Base-by-base conservation (phyloP, 1,140 invertebrate genomes). In the Eurytemora carolleeae region DNA sequence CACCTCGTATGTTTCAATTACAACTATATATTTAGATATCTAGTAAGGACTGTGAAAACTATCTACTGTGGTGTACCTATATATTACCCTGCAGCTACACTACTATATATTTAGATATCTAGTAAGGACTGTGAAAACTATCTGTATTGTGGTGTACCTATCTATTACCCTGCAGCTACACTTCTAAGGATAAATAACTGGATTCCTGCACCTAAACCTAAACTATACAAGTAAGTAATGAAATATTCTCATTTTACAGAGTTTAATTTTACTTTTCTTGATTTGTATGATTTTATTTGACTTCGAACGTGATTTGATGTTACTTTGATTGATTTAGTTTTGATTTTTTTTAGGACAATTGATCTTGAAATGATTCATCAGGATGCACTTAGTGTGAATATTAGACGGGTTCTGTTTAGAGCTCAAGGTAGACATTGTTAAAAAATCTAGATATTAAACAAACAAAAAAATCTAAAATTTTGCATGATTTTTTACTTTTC, bases 111-210 rank as follows among this genome's bases (percentile, higher is more conserved):
- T 60, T 59, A 1, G 63, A 64, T 18, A 54, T 63, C 59, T 71
- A 74, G 55, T 68, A 69, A 18, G 69, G 68, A 1, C 63, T 73
- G 16, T 73, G 72, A 71, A 65, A 69, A 58, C 58, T 70, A 16
- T 68, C 71, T 3, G 24, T 74, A 72, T 63, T 76, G 73, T 67
- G 74, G 73, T 3, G 63, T 71, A 59, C 73, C 74, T 23, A 74
- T 70, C 64, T 69, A 71, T 56, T 71, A 71, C 61, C 73, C 74
- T 57, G 56, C 71, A 19, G 19, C 56, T 3, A 54, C 52, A 1
- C 63, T 57, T 61, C 62, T 64, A n/a, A 64, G 53, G 21, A 57
- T 57, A 20, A 24, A 61, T 31, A 19, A 64, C 20, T 63, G 31
- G 61, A 16, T 53, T 17, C 24, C 19, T n/a, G 24, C 61, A 3